These are phyloP conservation scores for Microctonus aethiopoides DNA, from an alignment of 2,888 invertebrate species.

Conservation along the genomic window DNA sequence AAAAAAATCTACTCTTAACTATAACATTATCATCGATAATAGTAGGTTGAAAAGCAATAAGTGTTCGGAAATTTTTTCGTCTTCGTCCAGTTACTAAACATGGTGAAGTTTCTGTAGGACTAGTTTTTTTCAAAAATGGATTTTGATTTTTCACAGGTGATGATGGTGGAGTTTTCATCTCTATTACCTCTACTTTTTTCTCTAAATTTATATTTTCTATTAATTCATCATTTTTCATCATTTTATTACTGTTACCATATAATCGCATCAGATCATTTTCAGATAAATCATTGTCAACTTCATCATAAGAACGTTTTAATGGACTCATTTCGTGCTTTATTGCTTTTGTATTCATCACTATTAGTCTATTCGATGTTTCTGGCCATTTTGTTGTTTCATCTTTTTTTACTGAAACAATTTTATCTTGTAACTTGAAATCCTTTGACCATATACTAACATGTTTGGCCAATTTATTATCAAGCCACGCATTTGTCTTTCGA, in stretches of 20 bases:
- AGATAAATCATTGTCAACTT: constrained; percentile 39
- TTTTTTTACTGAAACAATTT: constrained; percentile 43
- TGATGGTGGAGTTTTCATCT: constrained; percentile 39
- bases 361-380: constrained; percentile 58
- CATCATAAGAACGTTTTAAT: constrained; percentile 27
- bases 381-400: constrained; percentile 43
- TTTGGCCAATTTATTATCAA: constrained; percentile 41
- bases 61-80: constrained; percentile 47
- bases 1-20: constrained; percentile 58
- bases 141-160: constrained; percentile 41
- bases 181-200: constrained; percentile 33
- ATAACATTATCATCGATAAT: constrained; percentile 53
- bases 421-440: constrained; percentile 48
- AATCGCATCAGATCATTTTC: constrained; percentile 34
- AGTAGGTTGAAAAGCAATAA: constrained; percentile 52
- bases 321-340: constrained; percentile 36
- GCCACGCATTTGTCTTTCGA: constrained; percentile 50
- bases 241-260: constrained; percentile 37
- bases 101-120: constrained; percentile 52
- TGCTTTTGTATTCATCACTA: constrained; percentile 56
- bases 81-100: constrained; percentile 53
- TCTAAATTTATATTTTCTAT: constrained; percentile 7
- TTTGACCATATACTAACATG: constrained; percentile 68
- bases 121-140: constrained; percentile 50
- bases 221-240: constrained; percentile 32